Base-by-base conservation (phyloP, 2,797 vertebrate species). In the Lepilemur septentrionalis region DNA sequence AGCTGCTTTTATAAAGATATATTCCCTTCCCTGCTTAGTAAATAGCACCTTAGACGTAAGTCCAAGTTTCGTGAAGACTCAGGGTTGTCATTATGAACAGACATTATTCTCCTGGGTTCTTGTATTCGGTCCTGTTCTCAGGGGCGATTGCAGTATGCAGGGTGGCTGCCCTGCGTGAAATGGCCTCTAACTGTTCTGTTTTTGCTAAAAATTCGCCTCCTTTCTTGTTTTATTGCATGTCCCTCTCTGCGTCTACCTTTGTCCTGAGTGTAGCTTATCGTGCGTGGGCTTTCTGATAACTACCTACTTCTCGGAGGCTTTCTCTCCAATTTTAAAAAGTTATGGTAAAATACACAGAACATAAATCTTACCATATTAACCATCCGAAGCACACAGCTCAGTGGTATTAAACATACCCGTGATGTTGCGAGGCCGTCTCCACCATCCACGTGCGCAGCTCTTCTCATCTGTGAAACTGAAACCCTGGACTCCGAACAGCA, bases 1-100 rank as follows among this genome's bases (percentile, higher is more conserved):
- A 14, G 13, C 41, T 87, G 14, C 81, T 88, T 89, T 89, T 69
- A 79, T 86, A 93, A 81, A 95, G 43, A 14, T n/a, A 48, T 11
- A 20, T 25, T 41, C 12, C 57, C 23, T 59, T 55, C 57, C 23
- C 73, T 70, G 30, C 35, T 88, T 63, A 73, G 82, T 67, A 72
- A 88, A 85, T 13, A 91, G 28, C 63, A 78, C 52, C 15, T 20
- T 87, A 65, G 55, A 38, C 5, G 30, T 13, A 86, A 46, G 87
- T 59, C 67, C n/a, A n/a, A n/a, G n/a, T 83, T 81, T 91, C 59
- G n/a, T 12, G 55, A 85, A 82, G 55, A 35, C 32, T 72, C 12
- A 1, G 59, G 50, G 13, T 55, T 20, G 11, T 83, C 48, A 23
- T 87, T 75, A 13, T 55, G 70, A 67, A 20, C 9, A 84, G 52